Evolutionary conservation across 2,888 invertebrate genomes (phyloP), one percentile per base, ranked within the genome.

Genomic region (Chesias legatella): DNA sequence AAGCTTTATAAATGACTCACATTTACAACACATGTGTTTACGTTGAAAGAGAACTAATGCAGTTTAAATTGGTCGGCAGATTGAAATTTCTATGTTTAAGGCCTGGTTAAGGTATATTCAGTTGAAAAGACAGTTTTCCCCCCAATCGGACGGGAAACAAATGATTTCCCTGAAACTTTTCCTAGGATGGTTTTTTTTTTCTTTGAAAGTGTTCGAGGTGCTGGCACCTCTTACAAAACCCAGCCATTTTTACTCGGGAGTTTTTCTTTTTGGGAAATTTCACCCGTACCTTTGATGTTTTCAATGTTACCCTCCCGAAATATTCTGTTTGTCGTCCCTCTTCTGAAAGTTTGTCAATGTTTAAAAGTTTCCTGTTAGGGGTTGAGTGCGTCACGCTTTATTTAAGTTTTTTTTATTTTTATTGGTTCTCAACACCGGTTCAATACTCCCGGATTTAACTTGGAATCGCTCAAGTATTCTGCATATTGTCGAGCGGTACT

Each of bases 261-360:
- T 59, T 60, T 65, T 53, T 53, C 51, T 56, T 60, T 58, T 58
- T 67, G 63, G 65, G 66, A 66, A 67, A 66, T 69, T 73, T 59
- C 52, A 51, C 47, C 33, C 48, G 36, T 22, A 27, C 36, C 55
- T 53, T 57, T 53, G 51, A 57, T 51, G 49, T 56, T 49, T 51
- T 53, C 51, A 55, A 50, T 55, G 50, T 44, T 50, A 43, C 54
- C 52, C 54, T 55, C 52, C 45, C 48, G 44, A 50, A 55, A 55
- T 52, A 46, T 48, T 50, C 44, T 42, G 54, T 50, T 52, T 50
- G 46, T 40, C 46, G 54, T 48, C 46, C 54, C 52, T 55, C 49
- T 47, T 41, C 25, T 26, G 23, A 52, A 52, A 52, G 45, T 51
- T 55, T 52, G 42, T 50, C 51, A 50, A 43, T 51, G 48, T 46